Conservation (phyloP, 2,888 invertebrate genomes). For the Cactoblastis cactorum region DNA sequence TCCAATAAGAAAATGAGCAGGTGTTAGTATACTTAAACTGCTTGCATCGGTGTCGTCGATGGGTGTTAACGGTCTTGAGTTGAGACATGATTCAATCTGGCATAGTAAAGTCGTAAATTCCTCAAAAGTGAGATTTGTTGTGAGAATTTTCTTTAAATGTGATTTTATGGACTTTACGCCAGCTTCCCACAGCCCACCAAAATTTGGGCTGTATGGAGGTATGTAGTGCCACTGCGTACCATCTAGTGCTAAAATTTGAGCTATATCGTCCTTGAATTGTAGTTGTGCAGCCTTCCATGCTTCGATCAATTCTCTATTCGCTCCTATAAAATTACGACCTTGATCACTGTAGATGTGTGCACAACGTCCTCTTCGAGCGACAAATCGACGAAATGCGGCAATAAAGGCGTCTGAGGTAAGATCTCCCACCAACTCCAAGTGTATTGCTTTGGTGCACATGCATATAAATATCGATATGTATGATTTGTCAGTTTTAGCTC, state of each 20-base stretch:
- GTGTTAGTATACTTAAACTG: constrained; percentile 9
- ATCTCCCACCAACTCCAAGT: constrained; percentile 20
- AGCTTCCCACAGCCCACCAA: constrained; percentile 19
- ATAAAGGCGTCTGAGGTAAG: constrained; percentile 19
- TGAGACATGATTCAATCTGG: background rate
- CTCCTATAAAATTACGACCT: constrained; percentile 20
- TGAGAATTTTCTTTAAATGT: constrained; percentile 19
- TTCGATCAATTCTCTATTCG: background rate
- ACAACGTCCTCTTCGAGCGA: background rate
- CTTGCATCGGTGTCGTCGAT: background rate
- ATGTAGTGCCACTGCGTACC: no score
- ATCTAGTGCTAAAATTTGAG: background rate
- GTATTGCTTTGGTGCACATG: constrained; percentile 19
- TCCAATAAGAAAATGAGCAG: constrained; percentile 18
- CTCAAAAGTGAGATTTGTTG: constrained; percentile 4
- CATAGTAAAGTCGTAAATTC: background rate
- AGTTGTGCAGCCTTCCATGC: background rate
- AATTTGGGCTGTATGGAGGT: no score
- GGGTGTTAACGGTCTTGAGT: background rate
- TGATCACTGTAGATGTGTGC: constrained; percentile 23
- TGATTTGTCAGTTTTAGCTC: background rate
- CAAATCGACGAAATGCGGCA: constrained; percentile 20
- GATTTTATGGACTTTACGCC: constrained; percentile 20
- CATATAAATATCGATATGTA: constrained; percentile 18
- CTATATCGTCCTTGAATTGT: background rate